Conservation (phyloP, 2,113 vertebrate species). For the Nothocercus nigrocapillus region DNA sequence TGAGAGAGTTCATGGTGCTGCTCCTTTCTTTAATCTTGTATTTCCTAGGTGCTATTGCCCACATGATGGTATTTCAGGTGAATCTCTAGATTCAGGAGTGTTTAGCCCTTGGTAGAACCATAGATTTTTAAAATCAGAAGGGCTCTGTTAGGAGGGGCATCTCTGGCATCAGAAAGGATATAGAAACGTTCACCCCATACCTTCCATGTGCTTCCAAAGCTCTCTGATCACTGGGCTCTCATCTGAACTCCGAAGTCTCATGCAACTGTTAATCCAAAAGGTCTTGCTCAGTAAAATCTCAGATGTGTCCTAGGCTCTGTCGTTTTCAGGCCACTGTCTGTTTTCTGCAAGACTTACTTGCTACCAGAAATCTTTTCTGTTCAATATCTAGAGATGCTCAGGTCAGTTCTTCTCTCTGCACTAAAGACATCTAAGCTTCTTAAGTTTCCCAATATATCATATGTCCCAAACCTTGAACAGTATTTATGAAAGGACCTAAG, state of each 20-base stretch:
- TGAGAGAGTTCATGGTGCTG: neutral
- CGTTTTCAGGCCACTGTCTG: neutral
- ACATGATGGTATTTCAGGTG: neutral
- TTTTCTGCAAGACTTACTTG: neutral
- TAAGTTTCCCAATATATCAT: neutral
- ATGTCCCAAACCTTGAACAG: neutral
- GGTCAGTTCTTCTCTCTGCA: neutral
- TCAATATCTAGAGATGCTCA: neutral
- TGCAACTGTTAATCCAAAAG: neutral
- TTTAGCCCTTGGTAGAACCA: neutral
- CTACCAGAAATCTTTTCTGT: neutral
- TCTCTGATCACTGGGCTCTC: neutral
- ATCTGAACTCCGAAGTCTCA: neutral
- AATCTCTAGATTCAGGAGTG: neutral
- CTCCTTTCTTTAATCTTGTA: neutral
- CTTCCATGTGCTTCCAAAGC: rapidly evolving
- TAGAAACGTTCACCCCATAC: neutral
- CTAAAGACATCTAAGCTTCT: neutral
- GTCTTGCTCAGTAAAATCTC: neutral
- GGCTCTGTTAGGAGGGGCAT: neutral
- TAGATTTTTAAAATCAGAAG: neutral
- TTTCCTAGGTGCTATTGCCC: neutral
- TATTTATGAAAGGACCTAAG: neutral
- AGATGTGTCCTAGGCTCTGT: neutral
- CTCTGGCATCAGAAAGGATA: neutral